Base-by-base conservation (phyloP, 2,797 vertebrate genomes). In the Molossus alvarezi region DNA sequence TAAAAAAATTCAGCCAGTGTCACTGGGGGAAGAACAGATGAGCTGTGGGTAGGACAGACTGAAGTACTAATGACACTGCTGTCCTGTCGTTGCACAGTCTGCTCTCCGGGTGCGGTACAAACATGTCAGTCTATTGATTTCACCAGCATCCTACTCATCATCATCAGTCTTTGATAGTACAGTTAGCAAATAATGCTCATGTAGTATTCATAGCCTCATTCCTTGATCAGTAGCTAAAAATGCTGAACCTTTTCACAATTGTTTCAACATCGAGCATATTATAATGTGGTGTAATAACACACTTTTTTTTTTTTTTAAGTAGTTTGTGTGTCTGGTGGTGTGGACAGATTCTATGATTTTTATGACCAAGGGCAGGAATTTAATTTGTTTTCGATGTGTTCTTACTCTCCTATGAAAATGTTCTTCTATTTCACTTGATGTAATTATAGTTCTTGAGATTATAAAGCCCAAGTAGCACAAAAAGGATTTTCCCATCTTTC, bases 11-110 rank as follows among this genome's bases (percentile, higher is more conserved):
- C n/a, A 65, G 20, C 13, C 37, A n/a, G 9, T 53, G 69, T 60
- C 67, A 71, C n/a, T 3, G 4, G 23, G n/a, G 27, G 14, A 1
- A 33, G 25, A 8, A 48, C 25, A n/a, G 12, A 77, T 25, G 41
- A 60, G 41, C 48, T 29, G 5, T 3, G 1, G 9, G 1, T 4
- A 15, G 14, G 13, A 79, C 0, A 71, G 29, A 37, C 2, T 0
- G 2, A 21, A 60, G 20, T 11, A 8, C 13, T 11, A 48, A 20
- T 1, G 14, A 21, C 2, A 27, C 11, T 21, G 18, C 29, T 18
- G 1, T 15, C 29, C 4, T 13, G 21, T 4, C 25, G 3, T 25
- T 71, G 9, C 14, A 2, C 23, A 10, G 14, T 13, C 8, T 45
- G 25, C 57, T 51, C 20, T 53, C 37, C 13, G 1, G 0, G 3